Conservation (phyloP, 2,113 vertebrate species). For the Budorcas taxicolor region DNA sequence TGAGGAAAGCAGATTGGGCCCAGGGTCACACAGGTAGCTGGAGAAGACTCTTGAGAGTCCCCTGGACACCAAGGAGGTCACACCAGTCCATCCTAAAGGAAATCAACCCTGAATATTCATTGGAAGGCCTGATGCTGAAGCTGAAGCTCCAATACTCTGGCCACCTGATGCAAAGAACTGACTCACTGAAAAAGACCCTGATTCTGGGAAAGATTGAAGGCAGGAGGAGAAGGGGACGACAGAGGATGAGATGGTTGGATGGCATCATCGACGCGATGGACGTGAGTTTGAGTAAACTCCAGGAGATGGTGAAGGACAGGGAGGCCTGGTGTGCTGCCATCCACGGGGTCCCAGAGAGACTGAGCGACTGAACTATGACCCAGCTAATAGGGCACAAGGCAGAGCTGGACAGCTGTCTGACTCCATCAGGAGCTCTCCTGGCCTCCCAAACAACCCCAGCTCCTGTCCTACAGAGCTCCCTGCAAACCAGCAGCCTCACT, state of each 20-base stretch:
- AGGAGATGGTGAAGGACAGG: background rate
- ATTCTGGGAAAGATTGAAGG: background rate
- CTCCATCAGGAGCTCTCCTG: too few relatives aligned
- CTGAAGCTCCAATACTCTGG: background rate
- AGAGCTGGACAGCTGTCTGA: background rate
- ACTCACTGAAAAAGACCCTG: background rate
- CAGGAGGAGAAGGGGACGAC: background rate
- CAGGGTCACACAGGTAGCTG: background rate
- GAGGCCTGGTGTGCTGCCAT: background rate
- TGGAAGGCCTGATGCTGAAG: background rate
- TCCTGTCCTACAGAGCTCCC: background rate
- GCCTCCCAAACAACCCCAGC: too few relatives aligned
- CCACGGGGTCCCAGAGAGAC: background rate
- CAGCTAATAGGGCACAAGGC: background rate
- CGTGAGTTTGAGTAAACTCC: background rate
- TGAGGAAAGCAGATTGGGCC: background rate
- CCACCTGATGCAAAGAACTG: background rate
- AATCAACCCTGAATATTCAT: background rate
- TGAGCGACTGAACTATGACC: fast-evolving
- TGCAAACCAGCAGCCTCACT: background rate
- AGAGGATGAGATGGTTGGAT: background rate
- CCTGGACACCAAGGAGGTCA: background rate
- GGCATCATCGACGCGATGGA: background rate
- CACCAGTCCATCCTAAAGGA: background rate
- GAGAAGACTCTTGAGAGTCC: background rate